phyloP scores from a whole-genome alignment of 2,113 vertebrate species.

The Nestor notabilis region DNA sequence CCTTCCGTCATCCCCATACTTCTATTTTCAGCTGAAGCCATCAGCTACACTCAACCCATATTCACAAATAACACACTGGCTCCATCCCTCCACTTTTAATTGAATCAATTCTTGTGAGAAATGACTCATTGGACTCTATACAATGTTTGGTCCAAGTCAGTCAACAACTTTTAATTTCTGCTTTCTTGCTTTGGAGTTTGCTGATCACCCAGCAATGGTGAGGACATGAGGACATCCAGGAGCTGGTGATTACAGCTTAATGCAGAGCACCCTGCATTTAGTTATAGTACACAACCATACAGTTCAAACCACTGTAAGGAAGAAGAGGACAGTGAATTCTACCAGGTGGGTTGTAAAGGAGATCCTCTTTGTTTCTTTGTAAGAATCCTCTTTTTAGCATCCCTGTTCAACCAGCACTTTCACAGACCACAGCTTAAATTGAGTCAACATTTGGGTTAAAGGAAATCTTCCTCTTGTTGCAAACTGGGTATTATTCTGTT shows the following conservation, averaged over 20 bases:
- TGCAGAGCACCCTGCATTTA: neutral
- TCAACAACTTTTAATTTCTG: neutral
- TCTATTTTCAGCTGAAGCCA: slow-evolving; percentile 13
- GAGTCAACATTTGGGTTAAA: neutral
- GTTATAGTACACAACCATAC: neutral
- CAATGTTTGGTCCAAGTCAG: neutral
- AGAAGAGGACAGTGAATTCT: neutral
- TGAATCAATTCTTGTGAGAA: neutral
- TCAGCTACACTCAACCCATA: neutral
- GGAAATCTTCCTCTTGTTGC: neutral
- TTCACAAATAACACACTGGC: neutral
- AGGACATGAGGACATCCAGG: neutral
- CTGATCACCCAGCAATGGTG: neutral
- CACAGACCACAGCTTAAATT: neutral
- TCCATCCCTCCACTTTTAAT: neutral
- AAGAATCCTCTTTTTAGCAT: neutral
- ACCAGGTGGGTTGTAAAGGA: neutral
- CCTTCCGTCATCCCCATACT: slow-evolving; percentile 17
- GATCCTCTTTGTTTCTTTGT: neutral
- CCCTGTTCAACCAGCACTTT: neutral
- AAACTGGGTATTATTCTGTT: neutral
- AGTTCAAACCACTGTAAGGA: neutral
- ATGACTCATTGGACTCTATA: neutral
- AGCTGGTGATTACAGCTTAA: neutral
- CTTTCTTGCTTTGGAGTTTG: neutral